phyloP scores from a whole-genome alignment of 2,888 invertebrate species.

The Erpobdella octoculata region DNA sequence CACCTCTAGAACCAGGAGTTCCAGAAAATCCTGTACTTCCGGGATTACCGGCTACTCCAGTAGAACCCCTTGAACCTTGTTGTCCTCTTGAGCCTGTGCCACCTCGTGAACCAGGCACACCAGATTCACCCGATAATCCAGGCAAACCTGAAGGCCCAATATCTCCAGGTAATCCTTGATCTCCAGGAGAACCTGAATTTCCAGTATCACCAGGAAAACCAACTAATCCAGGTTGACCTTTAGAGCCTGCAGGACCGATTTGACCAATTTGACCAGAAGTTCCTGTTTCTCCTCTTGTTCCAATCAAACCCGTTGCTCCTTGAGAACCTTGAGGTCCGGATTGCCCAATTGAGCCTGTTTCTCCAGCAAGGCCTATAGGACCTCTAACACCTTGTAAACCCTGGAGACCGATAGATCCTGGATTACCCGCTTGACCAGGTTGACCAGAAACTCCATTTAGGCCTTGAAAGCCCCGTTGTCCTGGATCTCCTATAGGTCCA shows the following conservation, averaged over 20 bases:
- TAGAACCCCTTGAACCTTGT: not conserved
- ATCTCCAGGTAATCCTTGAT: conserved; percentile 16
- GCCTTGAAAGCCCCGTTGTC: conserved; percentile 37
- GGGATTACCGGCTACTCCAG: conserved; percentile 37
- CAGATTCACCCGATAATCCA: conserved; percentile 38
- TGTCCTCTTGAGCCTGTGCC: conserved; percentile 41
- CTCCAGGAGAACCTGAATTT: conserved; percentile 27
- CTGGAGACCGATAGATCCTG: conserved; percentile 31
- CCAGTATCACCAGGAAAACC: conserved; percentile 31
- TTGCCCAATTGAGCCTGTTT: conserved; percentile 29
- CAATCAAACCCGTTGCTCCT: conserved; percentile 26
- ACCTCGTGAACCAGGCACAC: conserved; percentile 40
- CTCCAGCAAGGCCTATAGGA: conserved; percentile 30
- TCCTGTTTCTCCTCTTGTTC: conserved; percentile 18
- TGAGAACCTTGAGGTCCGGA: conserved; percentile 28
- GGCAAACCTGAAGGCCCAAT: conserved; percentile 34
- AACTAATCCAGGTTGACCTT: conserved; percentile 33
- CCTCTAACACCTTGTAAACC: conserved; percentile 32
- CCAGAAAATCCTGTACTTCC: conserved; percentile 35
- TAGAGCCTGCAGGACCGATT: not conserved
- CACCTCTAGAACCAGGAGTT: conserved; percentile 15
- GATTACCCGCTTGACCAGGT: conserved; percentile 32
- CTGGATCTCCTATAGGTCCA: conserved; percentile 30
- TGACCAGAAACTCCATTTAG: conserved; percentile 32
- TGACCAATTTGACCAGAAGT: not conserved